Percentiles rank a stretch among this genome's conserved stretches.
Conservation (phyloP, 2,888 invertebrate genomes). For the Creontiades dilutus region DNA sequence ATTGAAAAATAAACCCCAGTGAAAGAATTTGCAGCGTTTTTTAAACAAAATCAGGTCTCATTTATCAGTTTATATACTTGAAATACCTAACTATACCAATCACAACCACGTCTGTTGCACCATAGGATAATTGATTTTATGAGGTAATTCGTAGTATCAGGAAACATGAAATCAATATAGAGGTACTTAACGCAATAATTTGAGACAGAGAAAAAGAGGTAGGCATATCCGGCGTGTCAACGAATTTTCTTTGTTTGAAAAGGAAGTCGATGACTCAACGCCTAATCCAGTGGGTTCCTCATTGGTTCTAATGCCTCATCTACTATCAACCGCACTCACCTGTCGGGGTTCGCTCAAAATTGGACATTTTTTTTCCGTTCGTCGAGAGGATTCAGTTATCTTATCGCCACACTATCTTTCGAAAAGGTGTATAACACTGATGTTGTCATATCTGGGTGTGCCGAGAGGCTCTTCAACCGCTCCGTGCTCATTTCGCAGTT, state of each 20-base stretch:
- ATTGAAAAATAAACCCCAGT: too few relatives aligned
- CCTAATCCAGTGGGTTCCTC: conserved; percentile 15
- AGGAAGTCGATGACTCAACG: conserved; percentile 50
- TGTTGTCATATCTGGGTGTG: conserved; percentile 71
- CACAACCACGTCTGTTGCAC: too few relatives aligned
- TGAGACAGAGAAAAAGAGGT: too few relatives aligned
- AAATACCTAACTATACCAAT: too few relatives aligned
- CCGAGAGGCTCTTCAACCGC: conserved; percentile 60
- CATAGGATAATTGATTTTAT: too few relatives aligned
- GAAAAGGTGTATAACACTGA: conserved; percentile 60
- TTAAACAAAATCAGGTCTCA: too few relatives aligned
- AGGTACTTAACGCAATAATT: too few relatives aligned
- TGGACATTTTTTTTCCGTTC: conserved; percentile 57
- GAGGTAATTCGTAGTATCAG: too few relatives aligned
- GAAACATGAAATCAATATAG: too few relatives aligned
- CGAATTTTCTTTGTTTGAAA: background rate
- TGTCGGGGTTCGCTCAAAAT: conserved; percentile 39
- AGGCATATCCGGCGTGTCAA: background rate
- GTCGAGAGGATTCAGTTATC: conserved; percentile 50
- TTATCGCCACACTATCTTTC: conserved; percentile 63
- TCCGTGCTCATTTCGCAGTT: conserved; percentile 45
- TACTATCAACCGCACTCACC: background rate
- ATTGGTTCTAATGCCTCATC: too few relatives aligned
- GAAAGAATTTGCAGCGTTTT: too few relatives aligned
- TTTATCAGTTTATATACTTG: too few relatives aligned